Evolutionary conservation across 2,797 vertebrate species (phyloP).

Genomic region (Amazonetta brasiliensis): DNA sequence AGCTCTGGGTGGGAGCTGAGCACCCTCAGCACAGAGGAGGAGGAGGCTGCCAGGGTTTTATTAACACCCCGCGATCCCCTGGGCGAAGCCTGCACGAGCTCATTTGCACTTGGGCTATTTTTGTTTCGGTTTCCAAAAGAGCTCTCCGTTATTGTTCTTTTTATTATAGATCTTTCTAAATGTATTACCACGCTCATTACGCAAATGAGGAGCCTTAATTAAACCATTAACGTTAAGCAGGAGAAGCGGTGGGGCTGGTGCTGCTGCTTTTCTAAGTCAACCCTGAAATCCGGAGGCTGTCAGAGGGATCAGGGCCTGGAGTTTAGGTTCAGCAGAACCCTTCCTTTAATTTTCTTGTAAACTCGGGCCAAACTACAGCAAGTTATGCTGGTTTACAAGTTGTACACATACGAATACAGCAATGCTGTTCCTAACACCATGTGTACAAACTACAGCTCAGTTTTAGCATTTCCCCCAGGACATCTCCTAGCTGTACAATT

Average conservation of each 20-base stretch:
- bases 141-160: slow-evolving; percentile 37
- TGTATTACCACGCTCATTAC: slow-evolving; percentile 43
- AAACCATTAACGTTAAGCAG: slow-evolving; percentile 65
- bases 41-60: not conserved
- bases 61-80: not conserved
- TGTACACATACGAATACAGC: not conserved
- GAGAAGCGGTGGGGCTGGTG: not conserved
- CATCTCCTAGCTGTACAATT: accelerated
- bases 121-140: slow-evolving; percentile 37
- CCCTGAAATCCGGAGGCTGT: not conserved
- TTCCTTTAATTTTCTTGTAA: not conserved
- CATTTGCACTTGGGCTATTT: slow-evolving; percentile 25
- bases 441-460: not conserved
- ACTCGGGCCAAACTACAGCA: not conserved
- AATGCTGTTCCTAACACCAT: not conserved
- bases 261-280: not conserved
- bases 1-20: no score
- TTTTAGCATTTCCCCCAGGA: not conserved
- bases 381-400: accelerated
- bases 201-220: slow-evolving; percentile 69
- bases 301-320: not conserved
- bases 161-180: slow-evolving; percentile 53
- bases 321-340: not conserved
- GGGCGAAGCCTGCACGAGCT: not conserved
- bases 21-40: no score